Percentiles rank a stretch among this genome's conserved stretches.
These are phyloP conservation scores for Drosophila prosaltans DNA, from an alignment of 1,140 invertebrate species.

Conservation along the genomic window DNA sequence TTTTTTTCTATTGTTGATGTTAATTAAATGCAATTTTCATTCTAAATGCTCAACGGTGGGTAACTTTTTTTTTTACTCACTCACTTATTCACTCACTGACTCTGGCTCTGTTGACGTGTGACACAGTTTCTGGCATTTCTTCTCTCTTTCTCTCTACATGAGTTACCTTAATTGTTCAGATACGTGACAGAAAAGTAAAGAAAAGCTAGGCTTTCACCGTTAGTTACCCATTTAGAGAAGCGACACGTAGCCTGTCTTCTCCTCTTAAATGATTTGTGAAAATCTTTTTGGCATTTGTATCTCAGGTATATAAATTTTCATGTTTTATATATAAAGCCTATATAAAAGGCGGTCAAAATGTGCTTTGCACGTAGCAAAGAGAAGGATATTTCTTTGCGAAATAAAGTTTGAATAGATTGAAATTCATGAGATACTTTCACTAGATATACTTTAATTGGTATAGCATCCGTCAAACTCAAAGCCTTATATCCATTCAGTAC, in stretches of 20 bases:
- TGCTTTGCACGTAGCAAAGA: slow-evolving; percentile 36
- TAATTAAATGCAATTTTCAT: slow-evolving; percentile 56
- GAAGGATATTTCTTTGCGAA: neutral
- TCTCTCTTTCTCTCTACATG: neutral
- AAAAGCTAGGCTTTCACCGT: slow-evolving; percentile 11
- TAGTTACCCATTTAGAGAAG: slow-evolving; percentile 4
- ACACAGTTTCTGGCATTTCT: slow-evolving; percentile 41
- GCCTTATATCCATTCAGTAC: too few relatives aligned
- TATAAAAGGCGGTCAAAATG: neutral
- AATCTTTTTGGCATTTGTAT: slow-evolving; percentile 24
- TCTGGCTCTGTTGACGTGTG: slow-evolving; percentile 33
- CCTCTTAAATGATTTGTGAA: slow-evolving; percentile 7
- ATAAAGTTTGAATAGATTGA: too few relatives aligned
- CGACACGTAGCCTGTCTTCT: neutral
- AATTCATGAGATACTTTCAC: too few relatives aligned
- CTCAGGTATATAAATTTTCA: slow-evolving; percentile 34
- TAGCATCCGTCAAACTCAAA: too few relatives aligned
- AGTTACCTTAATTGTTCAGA: slow-evolving; percentile 57
- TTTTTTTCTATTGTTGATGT: slow-evolving; percentile 5
- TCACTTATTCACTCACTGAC: neutral
- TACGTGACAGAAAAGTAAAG: slow-evolving; percentile 46
- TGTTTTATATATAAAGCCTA: neutral
- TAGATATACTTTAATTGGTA: too few relatives aligned
- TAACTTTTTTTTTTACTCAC: slow-evolving; percentile 18
- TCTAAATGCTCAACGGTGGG: slow-evolving; percentile 43